Base-by-base conservation (phyloP, 2,888 invertebrate genomes). In the Camptogramma bilineatum region DNA sequence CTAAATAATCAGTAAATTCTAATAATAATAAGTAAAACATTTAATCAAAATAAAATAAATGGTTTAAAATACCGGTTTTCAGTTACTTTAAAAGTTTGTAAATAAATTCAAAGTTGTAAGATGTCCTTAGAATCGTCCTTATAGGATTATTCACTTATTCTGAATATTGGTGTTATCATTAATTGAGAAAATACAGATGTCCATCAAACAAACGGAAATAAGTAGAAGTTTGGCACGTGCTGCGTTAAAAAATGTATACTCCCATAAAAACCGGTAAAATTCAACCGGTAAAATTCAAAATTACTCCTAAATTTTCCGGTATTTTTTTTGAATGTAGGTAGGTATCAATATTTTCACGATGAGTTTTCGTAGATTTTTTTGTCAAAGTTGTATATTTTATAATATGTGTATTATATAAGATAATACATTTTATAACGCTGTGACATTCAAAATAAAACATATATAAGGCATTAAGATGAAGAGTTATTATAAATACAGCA, bases 131-230 rank as follows among this genome's bases (percentile, higher is more conserved):
- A 87, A 88, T 85, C 79, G 74, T 83, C 87, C 87, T 88, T 87
- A 83, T 72, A 87, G 86, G 86, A 85, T 84, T 82, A 78, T 73
- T 73, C 71, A 77, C 76, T 83, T 84, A 88, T 83, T 85, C 81
- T 84, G 88, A 84, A 77, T 78, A 73, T 91, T 91, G 91, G 92
- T 91, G 90, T 91, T 90, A 85, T 86, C 76, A 70, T 82, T 83
- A 75, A 74, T 70, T 79, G 83, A 78, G 79, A 80, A 78, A 61
- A 88, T 83, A 85, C 83, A 79, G 83, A 83, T 55, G 67, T 64
- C 48, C 52, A 52, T 52, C 62, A 62, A 69, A 72, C 64, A 52
- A 34, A 70, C 70, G 54, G 48, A 46, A 52, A 44, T 51, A 73
- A 71, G 66, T 13, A 46, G 48, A 68, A 69, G 73, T 82, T 82